Base-by-base conservation (phyloP, 2,113 vertebrate species). In the Stomatorhinus ivindoensis region DNA sequence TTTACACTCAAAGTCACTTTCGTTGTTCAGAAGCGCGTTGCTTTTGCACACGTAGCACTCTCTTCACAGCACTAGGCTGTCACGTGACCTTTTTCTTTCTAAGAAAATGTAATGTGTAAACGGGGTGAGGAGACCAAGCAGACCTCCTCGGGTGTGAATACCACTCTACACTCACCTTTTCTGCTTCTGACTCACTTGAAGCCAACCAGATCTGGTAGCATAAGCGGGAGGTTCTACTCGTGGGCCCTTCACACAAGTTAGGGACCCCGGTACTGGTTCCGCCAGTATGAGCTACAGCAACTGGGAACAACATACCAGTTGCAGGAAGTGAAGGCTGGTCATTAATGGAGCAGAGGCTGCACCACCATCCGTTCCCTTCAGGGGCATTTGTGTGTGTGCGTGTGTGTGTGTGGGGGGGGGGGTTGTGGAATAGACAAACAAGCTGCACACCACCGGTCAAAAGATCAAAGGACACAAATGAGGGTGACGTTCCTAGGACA, bases 381-480 rank as follows among this genome's bases (percentile, higher is more conserved):
- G 35, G 86, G 86, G 35, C 15, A 44, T 24, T 19, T 53, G 17
- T 51, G 50, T 50, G 50, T 51, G 50, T 47, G 46, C 9, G 46
- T 46, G 46, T 1, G 46, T 8, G 50, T 11, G 48, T 3, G 42
- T 44, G 80, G 80, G 17, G 4, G 76, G 31, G 11, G 73, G 1
- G 86, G 31, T n/a, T 61, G 53, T 44, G 53, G 86, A 61, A 61
- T 44, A 42, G 53, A 87, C 50, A 61, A 87, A 87, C 31, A 87
- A 87, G 51, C 51, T 46, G 53, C 39, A 87, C 53, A 87, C 39
- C 35, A 44, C 19, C 42, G 51, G 86, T 31, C 86, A 58, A 61
- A 87, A 87, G 53, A 58, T 42, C 86, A 87, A 87, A 44, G 51
- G 35, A n/a, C 86, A 87, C 31, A 87, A 87, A 58, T 87, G 86